Evolutionary conservation across 2,888 invertebrate species (phyloP), one percentile per base, ranked within the genome.

Genomic region (Cataglyphis cursor): DNA sequence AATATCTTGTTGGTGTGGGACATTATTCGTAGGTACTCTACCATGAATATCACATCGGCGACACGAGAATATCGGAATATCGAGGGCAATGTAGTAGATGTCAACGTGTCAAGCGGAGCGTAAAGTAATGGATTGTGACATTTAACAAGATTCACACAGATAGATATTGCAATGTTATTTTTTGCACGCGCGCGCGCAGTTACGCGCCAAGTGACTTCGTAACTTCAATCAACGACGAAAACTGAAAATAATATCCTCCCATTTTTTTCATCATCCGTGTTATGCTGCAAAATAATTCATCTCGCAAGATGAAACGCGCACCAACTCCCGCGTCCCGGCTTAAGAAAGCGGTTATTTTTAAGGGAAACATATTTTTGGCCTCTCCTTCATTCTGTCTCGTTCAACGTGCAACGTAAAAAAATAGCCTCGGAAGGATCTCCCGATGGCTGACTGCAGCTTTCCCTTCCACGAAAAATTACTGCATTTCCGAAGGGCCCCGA

Each of bases 101-200:
- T 90, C 89, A 88, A 85, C 88, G 72, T 59, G 86, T 82, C 61
- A 87, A 83, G 48, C 51, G 78, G 31, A 64, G 66, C 74, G 87
- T 59, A 57, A 70, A 78, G 57, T 44, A 78, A 68, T 78, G 78
- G 57, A 78, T 78, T 57, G 68, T 57, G 78, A 68, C 78, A 78
- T 78, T 78, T 70, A 70, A 21, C 78, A 59, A 70, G 41, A 78
- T 78, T 78, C 74, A 28, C n/a, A 41, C 41, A n/a, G 28, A 76
- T 54, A 76, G 38, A 59, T 57, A 44, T 59, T 31, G 57, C 68
- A 57, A 66, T 41, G 38, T 44, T 66, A 41, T 28, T 57, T 78
- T 76, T 57, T 12, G n/a, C 9, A 15, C 10, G 21, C 10, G 21
- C 10, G 21, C 10, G 28, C 10, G 38, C 15, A 54, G 15, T 41